Conservation (phyloP, 2,113 vertebrate genomes). For the Aphyosemion australe region DNA sequence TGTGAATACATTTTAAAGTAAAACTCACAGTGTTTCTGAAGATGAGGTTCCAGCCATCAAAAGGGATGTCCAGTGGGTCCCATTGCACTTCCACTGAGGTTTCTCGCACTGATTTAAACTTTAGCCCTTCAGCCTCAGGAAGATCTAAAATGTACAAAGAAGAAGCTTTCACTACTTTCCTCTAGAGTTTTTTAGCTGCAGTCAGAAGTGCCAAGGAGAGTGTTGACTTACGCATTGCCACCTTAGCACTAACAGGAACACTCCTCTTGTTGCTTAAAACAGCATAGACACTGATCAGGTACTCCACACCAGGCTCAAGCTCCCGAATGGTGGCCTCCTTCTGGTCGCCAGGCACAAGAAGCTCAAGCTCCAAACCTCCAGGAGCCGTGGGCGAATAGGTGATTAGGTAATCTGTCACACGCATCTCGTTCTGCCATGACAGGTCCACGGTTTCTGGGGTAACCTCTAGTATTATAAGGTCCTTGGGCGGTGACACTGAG, state of each 20-base stretch:
- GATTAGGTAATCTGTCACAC: conserved; percentile 88
- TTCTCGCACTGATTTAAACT: conserved; percentile 93
- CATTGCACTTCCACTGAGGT: conserved; percentile 95
- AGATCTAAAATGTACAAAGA: conserved; percentile 80
- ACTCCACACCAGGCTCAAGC: conserved; percentile 94
- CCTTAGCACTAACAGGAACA: conserved; percentile 91
- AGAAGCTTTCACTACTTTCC: background rate
- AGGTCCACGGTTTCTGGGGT: conserved; percentile 91
- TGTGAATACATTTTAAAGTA: background rate
- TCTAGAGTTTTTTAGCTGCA: background rate
- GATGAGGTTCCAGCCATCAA: conserved; percentile 95
- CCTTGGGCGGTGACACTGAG: conserved; percentile 90
- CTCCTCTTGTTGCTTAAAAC: conserved; percentile 93
- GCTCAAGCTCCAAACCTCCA: conserved; percentile 90
- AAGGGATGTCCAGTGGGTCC: conserved; percentile 92
- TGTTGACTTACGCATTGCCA: conserved; percentile 89
- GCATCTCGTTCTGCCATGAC: conserved; percentile 93
- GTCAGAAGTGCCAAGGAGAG: background rate
- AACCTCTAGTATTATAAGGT: conserved; percentile 87
- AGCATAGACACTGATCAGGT: conserved; percentile 94
- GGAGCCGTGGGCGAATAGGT: conserved; percentile 87
- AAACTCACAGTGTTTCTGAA: conserved; percentile 90
- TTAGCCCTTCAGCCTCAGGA: conserved; percentile 93
- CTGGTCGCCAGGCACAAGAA: conserved; percentile 89
- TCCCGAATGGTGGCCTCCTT: conserved; percentile 86